Percentiles rank a stretch among this genome's conserved stretches.
These are phyloP conservation scores for Lepus townsendii DNA, from an alignment of 2,797 vertebrate genomes.

Conservation along the genomic window DNA sequence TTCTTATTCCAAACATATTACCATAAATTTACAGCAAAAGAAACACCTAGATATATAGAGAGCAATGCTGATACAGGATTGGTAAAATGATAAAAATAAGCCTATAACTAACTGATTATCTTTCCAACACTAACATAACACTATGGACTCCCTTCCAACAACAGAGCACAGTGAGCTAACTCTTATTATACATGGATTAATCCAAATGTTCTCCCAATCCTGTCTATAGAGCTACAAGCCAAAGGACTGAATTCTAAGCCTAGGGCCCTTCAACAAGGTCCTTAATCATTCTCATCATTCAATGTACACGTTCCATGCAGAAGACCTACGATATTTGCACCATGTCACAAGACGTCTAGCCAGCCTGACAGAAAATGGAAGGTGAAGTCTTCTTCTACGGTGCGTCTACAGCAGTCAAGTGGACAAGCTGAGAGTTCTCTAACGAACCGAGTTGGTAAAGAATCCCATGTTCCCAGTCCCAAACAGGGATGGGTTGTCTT, in stretches of 20 bases:
- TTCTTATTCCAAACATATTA: slow-evolving; percentile 50
- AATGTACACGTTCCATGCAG: not conserved
- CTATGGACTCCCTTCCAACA: not conserved
- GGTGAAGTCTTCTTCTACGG: not conserved
- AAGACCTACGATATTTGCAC: not conserved
- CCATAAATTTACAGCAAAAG: slow-evolving; percentile 2
- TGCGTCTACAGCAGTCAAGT: not conserved
- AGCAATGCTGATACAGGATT: not conserved
- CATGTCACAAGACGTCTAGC: not conserved
- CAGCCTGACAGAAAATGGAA: not conserved
- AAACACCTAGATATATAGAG: not conserved
- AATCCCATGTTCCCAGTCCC: not conserved
- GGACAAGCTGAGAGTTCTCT: slow-evolving; percentile 4
- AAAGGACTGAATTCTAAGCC: not conserved
- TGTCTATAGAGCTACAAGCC: not conserved
- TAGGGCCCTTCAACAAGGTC: not conserved
- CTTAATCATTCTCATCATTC: not conserved
- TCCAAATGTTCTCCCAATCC: not conserved
- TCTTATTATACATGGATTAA: not conserved
- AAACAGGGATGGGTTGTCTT: not conserved
- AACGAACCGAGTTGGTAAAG: not conserved
- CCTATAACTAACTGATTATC: not conserved
- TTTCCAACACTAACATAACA: slow-evolving; percentile 5
- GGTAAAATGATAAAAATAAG: not conserved
- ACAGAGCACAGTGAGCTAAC: not conserved